Conservation (phyloP, 2,797 vertebrate species). For the Phoxinus dragarum region DNA sequence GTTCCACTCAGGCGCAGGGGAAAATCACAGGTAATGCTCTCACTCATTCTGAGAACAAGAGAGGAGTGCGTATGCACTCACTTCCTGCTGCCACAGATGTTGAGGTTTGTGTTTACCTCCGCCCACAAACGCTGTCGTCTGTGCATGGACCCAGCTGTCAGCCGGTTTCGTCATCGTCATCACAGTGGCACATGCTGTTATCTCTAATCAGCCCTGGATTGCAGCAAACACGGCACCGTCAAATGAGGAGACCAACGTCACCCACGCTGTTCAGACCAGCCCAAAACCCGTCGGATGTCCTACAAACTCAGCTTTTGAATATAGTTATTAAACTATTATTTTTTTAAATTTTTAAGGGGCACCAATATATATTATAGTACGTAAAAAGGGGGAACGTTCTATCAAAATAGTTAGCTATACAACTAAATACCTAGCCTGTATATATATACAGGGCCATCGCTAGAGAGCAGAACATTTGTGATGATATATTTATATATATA, state of each 20-base stretch:
- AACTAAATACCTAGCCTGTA: too few species aligned
- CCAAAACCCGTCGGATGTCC: neutral
- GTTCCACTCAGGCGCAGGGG: constrained; percentile 54
- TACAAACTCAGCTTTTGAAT: neutral
- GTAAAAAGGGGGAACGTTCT: too few species aligned
- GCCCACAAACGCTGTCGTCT: constrained; percentile 40
- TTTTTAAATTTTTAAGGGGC: too few species aligned
- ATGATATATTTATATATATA: too few species aligned
- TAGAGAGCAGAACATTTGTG: too few species aligned
- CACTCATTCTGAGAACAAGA: constrained; percentile 79
- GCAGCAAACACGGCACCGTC: neutral
- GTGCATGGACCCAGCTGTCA: constrained; percentile 54
- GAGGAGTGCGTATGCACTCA: constrained; percentile 61
- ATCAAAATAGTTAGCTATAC: too few species aligned
- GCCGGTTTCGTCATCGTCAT: constrained; percentile 47
- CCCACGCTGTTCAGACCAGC: neutral
- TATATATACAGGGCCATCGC: too few species aligned
- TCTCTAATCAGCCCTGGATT: constrained; percentile 11
- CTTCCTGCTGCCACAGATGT: constrained; percentile 53
- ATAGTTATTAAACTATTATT: neutral
- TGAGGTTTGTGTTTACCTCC: constrained; percentile 70
- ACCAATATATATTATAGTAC: too few species aligned
- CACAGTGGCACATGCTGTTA: constrained; percentile 22
- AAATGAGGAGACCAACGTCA: neutral
- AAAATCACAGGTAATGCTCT: constrained; percentile 76